Base-by-base conservation (phyloP, 2,797 vertebrate species). In the Tamandua tetradactyla region DNA sequence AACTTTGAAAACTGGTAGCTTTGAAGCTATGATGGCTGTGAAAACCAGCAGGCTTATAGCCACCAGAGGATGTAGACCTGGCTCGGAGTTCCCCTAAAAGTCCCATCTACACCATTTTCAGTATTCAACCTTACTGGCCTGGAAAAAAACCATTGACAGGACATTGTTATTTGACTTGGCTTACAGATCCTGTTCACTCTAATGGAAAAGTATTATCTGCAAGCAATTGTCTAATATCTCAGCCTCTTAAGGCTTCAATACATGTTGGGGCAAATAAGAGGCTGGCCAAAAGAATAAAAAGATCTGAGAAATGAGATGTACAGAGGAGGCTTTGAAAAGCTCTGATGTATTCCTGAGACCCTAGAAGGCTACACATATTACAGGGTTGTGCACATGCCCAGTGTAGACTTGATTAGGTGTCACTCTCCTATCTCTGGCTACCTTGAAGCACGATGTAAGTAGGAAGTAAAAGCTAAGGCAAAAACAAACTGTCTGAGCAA, bases 21-120 rank as follows among this genome's bases (percentile, higher is more conserved):
- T 83, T 25, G 18, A 47, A 87, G 78, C 72, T 9, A 44, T 27
- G 14, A 59, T 62, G 66, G n/a, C 30, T 75, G 0, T 86, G 40
- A 69, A 52, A 89, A 85, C 11, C 32, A 85, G 3, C 2, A 80
- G 18, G 23, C 42, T 84, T 76, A 7, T 25, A n/a, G 30, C 72
- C 42, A 55, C 14, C 17, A 66, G 40, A 74, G 22, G n/a, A 84
- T 10, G 57, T 5, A 27, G 20, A 86, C 1, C n/a, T 23, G 27
- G 81, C 87, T 71, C 81, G 15, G 35, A 90, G 30, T 3, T 80
- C 25, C 35, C 55, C 18, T 81, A 14, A 81, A 61, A 37, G 5
- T 75, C 5, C 96, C 30, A 69, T 91, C 32, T 79, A 25, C 37
- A 84, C 12, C 55, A 44, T 87, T 90, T 91, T 92, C n/a, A 61